Conservation (phyloP, 2,888 invertebrate genomes). For the Hyposoter dolosus region DNA sequence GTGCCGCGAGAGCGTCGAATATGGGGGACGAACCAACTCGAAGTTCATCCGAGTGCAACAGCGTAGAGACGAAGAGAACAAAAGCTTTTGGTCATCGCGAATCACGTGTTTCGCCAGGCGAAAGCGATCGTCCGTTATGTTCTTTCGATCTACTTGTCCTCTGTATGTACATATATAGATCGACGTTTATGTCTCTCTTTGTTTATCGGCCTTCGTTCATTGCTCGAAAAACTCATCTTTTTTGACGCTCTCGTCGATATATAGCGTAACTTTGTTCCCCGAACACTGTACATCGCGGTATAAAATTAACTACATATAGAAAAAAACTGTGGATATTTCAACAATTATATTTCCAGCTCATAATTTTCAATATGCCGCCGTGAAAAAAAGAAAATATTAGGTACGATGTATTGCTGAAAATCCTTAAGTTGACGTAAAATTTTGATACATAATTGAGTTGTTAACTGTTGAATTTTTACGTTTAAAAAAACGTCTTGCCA, state of each 20-base stretch:
- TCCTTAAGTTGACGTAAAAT: too few species aligned
- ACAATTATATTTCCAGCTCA: not conserved
- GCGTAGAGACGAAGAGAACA: slow-evolving; percentile 49
- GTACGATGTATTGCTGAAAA: not conserved
- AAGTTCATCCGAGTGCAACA: slow-evolving; percentile 59
- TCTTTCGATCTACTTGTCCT: slow-evolving; percentile 22
- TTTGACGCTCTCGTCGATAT: not conserved
- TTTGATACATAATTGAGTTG: too few species aligned
- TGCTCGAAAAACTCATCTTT: not conserved
- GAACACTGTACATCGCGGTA: not conserved
- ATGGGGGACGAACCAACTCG: slow-evolving; percentile 26
- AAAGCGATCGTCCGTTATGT: slow-evolving; percentile 61
- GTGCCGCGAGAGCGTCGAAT: not conserved
- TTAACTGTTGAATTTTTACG: not conserved
- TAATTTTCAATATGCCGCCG: not conserved
- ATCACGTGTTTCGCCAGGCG: slow-evolving; percentile 39
- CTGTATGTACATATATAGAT: not conserved
- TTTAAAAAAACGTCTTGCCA: not conserved
- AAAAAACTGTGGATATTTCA: not conserved
- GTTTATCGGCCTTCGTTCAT: not conserved
- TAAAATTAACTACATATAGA: not conserved
- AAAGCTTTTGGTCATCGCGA: slow-evolving; percentile 53
- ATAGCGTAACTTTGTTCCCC: not conserved
- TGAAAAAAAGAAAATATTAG: not conserved
- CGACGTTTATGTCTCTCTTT: not conserved